These are phyloP conservation scores for Drymodes brunneopygia DNA, from an alignment of 2,113 vertebrate genomes.

Conservation along the genomic window DNA sequence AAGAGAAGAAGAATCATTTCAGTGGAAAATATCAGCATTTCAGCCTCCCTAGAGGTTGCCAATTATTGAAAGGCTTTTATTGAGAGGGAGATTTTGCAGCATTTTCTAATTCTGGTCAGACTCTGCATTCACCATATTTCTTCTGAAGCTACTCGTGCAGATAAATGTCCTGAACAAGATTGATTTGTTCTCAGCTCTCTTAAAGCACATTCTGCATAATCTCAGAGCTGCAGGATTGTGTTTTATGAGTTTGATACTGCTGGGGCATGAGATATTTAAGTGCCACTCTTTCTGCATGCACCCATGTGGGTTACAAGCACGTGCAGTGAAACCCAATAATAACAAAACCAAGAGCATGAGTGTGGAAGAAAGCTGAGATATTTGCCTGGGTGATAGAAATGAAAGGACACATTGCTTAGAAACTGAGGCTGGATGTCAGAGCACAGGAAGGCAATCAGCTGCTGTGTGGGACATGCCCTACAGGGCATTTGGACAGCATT, in stretches of 20 bases:
- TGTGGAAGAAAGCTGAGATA: not conserved
- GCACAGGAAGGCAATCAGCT: not conserved
- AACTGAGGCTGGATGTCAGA: not conserved
- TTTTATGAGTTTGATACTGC: not conserved
- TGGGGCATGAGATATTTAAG: not conserved
- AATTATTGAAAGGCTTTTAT: not conserved
- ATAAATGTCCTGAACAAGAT: not conserved
- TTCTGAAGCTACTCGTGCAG: not conserved
- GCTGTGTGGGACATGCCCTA: not conserved
- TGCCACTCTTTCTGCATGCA: not conserved
- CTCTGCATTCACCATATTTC: not conserved
- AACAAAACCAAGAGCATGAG: not conserved
- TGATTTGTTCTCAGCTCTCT: not conserved
- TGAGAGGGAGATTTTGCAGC: not conserved
- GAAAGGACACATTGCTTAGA: not conserved
- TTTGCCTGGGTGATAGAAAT: not conserved
- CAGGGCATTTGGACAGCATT: not conserved
- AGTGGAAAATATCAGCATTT: not conserved
- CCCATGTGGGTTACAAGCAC: not conserved
- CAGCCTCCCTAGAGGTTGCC: not conserved
- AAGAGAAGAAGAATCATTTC: not conserved
- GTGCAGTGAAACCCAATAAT: not conserved
- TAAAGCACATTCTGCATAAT: not conserved
- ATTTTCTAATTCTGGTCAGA: conserved; percentile 5
- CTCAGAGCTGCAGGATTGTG: not conserved